Percentiles rank a stretch among this genome's conserved stretches.
Evolutionary conservation across 2,888 invertebrate species (phyloP).

Genomic region (Cephus runcator): DNA sequence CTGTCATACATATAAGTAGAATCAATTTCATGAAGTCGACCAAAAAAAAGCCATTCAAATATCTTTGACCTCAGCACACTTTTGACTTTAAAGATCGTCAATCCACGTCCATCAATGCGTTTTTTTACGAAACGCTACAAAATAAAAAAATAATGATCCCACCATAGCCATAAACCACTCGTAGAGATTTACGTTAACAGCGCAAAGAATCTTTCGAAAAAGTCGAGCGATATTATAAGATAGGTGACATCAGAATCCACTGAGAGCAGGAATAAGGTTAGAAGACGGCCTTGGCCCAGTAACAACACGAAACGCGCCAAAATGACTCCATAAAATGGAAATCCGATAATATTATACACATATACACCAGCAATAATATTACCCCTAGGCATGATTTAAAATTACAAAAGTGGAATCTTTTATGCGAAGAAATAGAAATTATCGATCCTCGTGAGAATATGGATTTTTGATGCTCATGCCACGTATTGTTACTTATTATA

Average conservation of each 20-base stretch:
- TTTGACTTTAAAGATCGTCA: neutral
- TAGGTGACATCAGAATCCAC: neutral
- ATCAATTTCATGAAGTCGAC: neutral
- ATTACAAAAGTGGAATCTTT: neutral
- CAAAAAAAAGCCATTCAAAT: neutral
- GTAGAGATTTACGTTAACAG: neutral
- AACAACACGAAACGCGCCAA: neutral
- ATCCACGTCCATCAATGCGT: neutral
- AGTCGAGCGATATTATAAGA: neutral
- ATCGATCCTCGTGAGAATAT: neutral
- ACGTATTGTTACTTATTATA: too few species aligned
- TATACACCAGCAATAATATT: neutral
- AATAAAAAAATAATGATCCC: neutral
- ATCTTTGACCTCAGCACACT: neutral
- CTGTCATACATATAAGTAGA: neutral
- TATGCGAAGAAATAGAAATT: neutral
- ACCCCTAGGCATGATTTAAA: neutral
- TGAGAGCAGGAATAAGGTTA: neutral
- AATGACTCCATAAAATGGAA: conserved; percentile 1
- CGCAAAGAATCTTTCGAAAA: neutral
- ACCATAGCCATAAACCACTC: neutral
- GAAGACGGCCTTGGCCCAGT: conserved; percentile 6
- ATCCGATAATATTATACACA: neutral
- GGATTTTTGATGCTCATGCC: too few species aligned
- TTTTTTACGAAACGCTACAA: neutral